Conservation (phyloP, 2,797 vertebrate species). For the Tarsius wallacei region DNA sequence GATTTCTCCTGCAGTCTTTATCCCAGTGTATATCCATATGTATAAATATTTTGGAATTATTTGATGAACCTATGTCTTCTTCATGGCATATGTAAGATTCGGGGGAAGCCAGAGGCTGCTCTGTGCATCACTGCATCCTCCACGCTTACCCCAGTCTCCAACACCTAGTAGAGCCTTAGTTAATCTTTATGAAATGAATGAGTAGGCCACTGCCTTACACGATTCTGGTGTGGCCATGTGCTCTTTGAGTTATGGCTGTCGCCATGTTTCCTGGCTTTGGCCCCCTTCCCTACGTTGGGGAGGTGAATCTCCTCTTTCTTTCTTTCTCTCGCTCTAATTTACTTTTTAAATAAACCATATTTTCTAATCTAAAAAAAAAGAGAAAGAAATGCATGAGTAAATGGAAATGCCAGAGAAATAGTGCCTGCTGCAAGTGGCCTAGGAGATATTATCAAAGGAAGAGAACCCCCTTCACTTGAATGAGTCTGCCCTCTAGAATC, state of each 20-base stretch:
- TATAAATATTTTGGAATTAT: neutral
- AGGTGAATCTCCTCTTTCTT: no score
- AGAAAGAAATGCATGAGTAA: neutral
- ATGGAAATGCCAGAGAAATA: neutral
- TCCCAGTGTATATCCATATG: neutral
- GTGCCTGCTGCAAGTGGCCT: neutral
- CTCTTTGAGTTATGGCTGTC: no score
- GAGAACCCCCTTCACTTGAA: neutral
- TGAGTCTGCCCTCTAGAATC: neutral
- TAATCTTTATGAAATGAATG: neutral
- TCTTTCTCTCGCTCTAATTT: no score
- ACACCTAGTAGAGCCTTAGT: neutral
- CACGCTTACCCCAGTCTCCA: neutral
- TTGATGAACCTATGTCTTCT: neutral
- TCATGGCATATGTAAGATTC: neutral
- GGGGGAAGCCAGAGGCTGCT: accelerated
- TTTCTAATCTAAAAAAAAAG: no score
- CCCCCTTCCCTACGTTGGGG: no score
- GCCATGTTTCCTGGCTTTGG: no score
- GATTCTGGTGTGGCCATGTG: no score
- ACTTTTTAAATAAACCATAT: no score
- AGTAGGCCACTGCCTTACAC: neutral
- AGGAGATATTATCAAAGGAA: neutral
- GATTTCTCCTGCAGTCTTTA: neutral
- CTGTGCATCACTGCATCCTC: neutral